Evolutionary conservation across 2,113 vertebrate species (phyloP).

Genomic region (Galemys pyrenaicus): DNA sequence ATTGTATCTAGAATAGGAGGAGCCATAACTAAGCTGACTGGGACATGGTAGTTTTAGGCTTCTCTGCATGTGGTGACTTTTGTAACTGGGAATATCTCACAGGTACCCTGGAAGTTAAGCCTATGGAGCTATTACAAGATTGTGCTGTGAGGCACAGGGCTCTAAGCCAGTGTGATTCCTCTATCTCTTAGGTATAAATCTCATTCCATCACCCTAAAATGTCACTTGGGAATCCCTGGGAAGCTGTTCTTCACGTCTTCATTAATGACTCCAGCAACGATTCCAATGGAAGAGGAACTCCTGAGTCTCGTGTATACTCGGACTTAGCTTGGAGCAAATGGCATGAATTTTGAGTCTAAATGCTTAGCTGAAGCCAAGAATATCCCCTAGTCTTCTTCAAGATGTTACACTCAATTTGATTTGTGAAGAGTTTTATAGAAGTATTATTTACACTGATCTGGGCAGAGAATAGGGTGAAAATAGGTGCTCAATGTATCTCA

Average conservation of each 20-base stretch:
- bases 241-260: neutral
- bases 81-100: neutral
- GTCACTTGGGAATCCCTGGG: neutral
- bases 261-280: neutral
- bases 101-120: neutral
- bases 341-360: neutral
- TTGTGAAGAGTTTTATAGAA: neutral
- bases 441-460: neutral
- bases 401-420: neutral
- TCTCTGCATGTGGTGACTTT: neutral
- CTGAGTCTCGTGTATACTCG: neutral
- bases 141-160: no score
- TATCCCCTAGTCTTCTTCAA: neutral
- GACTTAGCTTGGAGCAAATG: neutral
- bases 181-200: neutral
- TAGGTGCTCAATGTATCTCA: neutral
- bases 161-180: neutral
- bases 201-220: neutral
- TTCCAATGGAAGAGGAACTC: neutral
- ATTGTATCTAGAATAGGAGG: no score
- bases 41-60: neutral
- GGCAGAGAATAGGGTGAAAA: neutral
- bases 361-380: neutral
- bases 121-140: neutral
- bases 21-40: neutral